Base-by-base conservation (phyloP, 2,888 invertebrate genomes). In the Leptinotarsa juncta region DNA sequence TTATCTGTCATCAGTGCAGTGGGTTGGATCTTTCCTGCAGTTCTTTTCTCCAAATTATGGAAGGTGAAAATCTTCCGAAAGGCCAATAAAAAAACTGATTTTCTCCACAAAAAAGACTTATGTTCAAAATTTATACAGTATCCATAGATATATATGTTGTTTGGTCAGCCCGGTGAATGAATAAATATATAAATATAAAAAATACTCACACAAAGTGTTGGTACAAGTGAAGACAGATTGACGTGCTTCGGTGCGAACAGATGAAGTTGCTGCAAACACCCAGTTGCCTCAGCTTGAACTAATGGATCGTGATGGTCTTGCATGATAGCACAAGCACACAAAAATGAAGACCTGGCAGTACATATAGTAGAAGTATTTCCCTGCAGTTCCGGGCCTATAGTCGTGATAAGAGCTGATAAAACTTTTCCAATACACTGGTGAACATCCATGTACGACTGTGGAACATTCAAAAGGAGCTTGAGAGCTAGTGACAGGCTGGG, bases 371-470 rank as follows among this genome's bases (percentile, higher is more conserved):
- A 90, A 12, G 93, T 93, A 84, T 94, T 94, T 57, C 94, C 94
- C 91, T 98, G 98, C 73, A 99, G 90, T 89, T 99, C 99, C 0
- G 99, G 99, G 2, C 99, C 99, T 75, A 99, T 96, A 1, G 98
- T 97, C 5, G 98, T 99, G 71, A 99, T 99, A 69, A 99, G 90
- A 2, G 99, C 98, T 0, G 97, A 95, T 42, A 99, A 89, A 81
- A 98, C 93, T 86, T 97, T 94, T 0, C 97, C 98, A 76, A 98
- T 95, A 84, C 97, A 96, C 85, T 96, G 95, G 87, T 97, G 97
- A 23, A 98, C 94, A 86, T 98, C 97, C 51, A 95, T 96, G 83
- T 94, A 92, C 74, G 95, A 95, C 55, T 97, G 95, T 5, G 97
- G 96, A n/a, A 97, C 96, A 71, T 93, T 94, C 77, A 98, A 91